phyloP scores from a whole-genome alignment of 2,113 vertebrate genomes.

The Hippopotamus amphibius region DNA sequence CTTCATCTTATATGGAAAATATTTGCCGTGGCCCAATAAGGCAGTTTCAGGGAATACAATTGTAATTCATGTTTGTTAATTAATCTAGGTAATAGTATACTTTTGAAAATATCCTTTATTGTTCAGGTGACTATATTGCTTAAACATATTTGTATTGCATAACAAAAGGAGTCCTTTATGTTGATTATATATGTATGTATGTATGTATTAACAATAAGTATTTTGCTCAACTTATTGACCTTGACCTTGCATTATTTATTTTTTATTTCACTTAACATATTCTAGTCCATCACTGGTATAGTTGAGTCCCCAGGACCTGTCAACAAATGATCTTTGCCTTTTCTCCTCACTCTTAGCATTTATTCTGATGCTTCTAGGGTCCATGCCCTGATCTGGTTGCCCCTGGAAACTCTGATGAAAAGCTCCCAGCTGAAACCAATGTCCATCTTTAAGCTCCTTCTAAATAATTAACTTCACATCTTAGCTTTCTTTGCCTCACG shows the following conservation, averaged over 20 bases:
- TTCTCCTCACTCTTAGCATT: neutral
- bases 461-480: neutral
- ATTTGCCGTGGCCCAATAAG: neutral
- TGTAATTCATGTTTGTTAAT: neutral
- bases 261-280: neutral
- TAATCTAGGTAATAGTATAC: neutral
- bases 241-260: neutral
- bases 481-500: neutral
- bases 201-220: neutral
- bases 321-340: neutral
- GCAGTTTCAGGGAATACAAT: neutral
- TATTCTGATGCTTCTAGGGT: neutral
- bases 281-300: neutral
- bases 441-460: neutral
- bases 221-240: neutral
- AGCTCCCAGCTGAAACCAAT: neutral
- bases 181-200: neutral
- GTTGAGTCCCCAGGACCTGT: neutral
- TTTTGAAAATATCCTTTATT: neutral
- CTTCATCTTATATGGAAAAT: neutral
- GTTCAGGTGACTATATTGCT: neutral
- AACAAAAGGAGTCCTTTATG: neutral
- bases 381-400: neutral
- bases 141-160: neutral
- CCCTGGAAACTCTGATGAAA: neutral